These are phyloP conservation scores for Calvadosia cruxmelitensis DNA, from an alignment of 30 jellyfish, hydroid and myxozoan genomes.

Conservation along the genomic window DNA sequence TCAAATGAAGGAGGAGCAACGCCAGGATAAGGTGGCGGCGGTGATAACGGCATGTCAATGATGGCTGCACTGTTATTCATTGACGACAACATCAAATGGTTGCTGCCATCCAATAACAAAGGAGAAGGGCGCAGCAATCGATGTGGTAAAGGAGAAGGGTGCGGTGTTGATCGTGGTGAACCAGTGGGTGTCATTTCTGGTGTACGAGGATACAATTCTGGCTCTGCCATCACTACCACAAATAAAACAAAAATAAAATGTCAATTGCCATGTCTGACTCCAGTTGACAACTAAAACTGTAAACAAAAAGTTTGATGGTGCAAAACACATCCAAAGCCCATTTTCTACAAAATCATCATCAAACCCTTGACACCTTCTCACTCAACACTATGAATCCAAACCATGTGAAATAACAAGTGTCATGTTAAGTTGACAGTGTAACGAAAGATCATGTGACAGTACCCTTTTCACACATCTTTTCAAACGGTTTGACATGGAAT, in stretches of 20 bases:
- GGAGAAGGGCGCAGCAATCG: background rate
- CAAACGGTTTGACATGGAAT: too few species aligned
- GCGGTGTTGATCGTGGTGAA: conserved; percentile 42
- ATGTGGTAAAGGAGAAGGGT: conserved; percentile 21
- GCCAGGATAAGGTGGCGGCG: conserved; percentile 57
- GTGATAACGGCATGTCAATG: conserved; percentile 7
- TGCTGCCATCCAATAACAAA: background rate
- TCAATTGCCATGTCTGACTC: too few species aligned
- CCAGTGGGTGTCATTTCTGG: conserved; percentile 59
- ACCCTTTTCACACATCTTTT: too few species aligned
- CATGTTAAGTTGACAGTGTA: too few species aligned
- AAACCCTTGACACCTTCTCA: too few species aligned
- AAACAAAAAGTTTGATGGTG: background rate
- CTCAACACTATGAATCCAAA: too few species aligned
- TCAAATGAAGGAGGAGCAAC: background rate
- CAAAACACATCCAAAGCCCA: too few species aligned
- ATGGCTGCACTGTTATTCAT: conserved; percentile 42
- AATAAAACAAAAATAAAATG: conserved; percentile 1
- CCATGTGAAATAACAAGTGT: too few species aligned
- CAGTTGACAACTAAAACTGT: background rate
- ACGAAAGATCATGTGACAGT: too few species aligned
- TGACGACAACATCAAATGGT: conserved; percentile 32
- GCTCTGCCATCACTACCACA: conserved; percentile 51
- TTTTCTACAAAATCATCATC: too few species aligned
- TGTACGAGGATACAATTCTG: conserved; percentile 52